phyloP scores from a whole-genome alignment of 2,113 vertebrate species.

The Mirza zaza region DNA sequence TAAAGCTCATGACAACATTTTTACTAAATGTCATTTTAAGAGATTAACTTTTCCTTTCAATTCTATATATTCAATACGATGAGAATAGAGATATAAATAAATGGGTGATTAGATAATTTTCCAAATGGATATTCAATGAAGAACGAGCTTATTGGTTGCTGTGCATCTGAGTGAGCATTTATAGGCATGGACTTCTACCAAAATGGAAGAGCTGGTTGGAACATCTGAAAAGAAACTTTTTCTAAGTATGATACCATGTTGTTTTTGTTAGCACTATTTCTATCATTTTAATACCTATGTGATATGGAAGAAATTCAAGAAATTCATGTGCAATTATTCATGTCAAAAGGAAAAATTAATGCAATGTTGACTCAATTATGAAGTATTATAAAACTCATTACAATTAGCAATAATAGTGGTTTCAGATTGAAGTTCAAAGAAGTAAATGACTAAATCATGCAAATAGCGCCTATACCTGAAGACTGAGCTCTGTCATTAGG shows the following conservation, averaged over 20 bases:
- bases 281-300: background rate
- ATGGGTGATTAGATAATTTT: background rate
- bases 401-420: background rate
- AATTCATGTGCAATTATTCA: background rate
- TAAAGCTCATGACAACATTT: background rate
- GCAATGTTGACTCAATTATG: background rate
- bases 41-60: constrained; percentile 11
- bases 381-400: background rate
- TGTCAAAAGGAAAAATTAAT: constrained; percentile 37
- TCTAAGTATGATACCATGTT: background rate
- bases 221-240: background rate
- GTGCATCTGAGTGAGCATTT: background rate
- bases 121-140: background rate
- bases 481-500: background rate
- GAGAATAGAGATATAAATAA: background rate
- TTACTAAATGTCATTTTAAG: constrained; percentile 34
- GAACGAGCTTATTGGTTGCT: background rate
- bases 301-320: constrained; percentile 15
- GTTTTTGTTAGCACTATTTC: background rate
- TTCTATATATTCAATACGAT: background rate
- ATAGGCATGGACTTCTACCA: background rate
- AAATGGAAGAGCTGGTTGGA: background rate
- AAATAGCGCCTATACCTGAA: background rate
- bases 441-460: background rate
- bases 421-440: background rate